phyloP scores from a whole-genome alignment of 2,888 invertebrate genomes.

The Eupithecia exiguata region DNA sequence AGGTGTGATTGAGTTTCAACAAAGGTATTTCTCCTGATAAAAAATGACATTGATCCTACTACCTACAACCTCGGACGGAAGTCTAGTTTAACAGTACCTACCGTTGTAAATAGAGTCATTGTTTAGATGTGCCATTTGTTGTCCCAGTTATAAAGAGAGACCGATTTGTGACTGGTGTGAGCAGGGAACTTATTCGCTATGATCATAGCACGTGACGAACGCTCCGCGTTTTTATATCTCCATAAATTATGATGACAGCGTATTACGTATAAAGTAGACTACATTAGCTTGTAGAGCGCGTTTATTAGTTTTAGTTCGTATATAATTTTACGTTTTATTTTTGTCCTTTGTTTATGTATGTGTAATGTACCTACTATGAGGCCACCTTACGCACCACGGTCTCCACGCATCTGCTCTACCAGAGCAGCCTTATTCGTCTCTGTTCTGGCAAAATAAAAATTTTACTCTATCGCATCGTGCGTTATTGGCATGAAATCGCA shows the following conservation, averaged over 20 bases:
- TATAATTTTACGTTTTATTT: too few species aligned
- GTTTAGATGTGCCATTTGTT: constrained; percentile 7
- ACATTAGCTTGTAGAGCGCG: background rate
- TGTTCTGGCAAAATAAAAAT: too few species aligned
- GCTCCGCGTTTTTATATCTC: background rate
- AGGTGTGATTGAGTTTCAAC: background rate
- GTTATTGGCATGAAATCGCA: constrained; percentile 5
- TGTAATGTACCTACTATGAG: too few species aligned
- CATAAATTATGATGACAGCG: background rate
- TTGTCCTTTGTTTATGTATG: too few species aligned
- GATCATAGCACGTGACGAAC: background rate
- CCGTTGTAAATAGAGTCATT: constrained; percentile 6
- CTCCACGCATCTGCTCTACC: too few species aligned
- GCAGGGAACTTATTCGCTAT: background rate
- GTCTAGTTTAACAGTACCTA: constrained; percentile 4
- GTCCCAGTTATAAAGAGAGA: background rate
- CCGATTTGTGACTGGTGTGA: constrained; percentile 33
- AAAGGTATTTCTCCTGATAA: background rate
- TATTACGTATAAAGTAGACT: background rate
- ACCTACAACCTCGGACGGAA: background rate
- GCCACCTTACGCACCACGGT: too few species aligned
- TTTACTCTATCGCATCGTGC: background rate
- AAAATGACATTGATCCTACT: background rate
- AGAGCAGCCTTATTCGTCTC: too few species aligned
- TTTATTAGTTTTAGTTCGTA: background rate